Conservation (phyloP, 2,113 vertebrate species). For the Brienomyrus longianalis region DNA sequence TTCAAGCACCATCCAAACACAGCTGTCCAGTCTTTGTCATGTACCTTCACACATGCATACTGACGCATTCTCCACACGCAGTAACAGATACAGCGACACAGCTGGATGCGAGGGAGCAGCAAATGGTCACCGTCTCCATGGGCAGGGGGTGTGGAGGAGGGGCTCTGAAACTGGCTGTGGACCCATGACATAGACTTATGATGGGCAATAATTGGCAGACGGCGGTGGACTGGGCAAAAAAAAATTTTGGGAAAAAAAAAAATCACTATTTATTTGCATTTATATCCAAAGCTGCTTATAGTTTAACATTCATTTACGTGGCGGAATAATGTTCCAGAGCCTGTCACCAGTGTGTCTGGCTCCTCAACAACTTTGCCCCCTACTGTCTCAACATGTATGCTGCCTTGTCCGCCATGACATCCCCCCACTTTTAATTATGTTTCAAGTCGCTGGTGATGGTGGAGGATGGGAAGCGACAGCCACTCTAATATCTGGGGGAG, state of each 20-base stretch:
- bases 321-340: neutral
- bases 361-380: neutral
- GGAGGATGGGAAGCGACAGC: slow-evolving; percentile 57
- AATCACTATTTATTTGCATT: slow-evolving; percentile 27
- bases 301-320: neutral
- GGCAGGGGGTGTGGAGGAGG: neutral
- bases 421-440: slow-evolving; percentile 36
- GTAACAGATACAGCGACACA: neutral
- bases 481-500: slow-evolving; percentile 49
- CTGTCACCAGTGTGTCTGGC: neutral
- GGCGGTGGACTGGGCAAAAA: neutral
- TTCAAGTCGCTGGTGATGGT: slow-evolving; percentile 49
- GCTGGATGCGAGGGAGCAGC: neutral
- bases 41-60: neutral
- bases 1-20: neutral
- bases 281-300: neutral
- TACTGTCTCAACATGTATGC: slow-evolving; percentile 14
- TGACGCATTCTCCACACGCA: neutral
- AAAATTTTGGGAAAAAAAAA: slow-evolving; percentile 35
- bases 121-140: neutral
- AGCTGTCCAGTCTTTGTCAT: neutral
- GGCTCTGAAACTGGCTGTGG: neutral
- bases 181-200: slow-evolving; percentile 17
- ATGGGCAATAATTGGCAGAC: slow-evolving; percentile 35
- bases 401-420: slow-evolving; percentile 40